Evolutionary conservation across 1,140 invertebrate genomes (phyloP), one percentile per base, ranked within the genome.

Genomic region (Platorchestia sp.): DNA sequence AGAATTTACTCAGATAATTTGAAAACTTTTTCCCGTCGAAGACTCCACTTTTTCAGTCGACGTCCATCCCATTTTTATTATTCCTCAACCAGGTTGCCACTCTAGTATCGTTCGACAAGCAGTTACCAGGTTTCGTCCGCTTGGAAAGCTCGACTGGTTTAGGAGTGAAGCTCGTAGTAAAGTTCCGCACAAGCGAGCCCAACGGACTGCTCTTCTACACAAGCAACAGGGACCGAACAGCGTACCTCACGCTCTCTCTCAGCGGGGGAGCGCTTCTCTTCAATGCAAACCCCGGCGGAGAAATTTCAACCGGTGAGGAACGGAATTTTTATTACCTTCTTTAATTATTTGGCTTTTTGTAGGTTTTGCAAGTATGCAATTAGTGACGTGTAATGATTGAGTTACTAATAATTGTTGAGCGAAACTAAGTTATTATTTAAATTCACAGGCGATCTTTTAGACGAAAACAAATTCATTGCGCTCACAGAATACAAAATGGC

Each of bases 141-240:
- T 97, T 96, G 95, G 96, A 96, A 27, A 97, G 97, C 45, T 97
- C 97, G 96, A 96, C 97, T 36, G 97, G 97, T 16, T 96, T 97
- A 95, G 96, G 96, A 14, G 95, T 97, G 96, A 97, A 99, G 97
- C 97, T 99, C 19, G 99, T 98, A 95, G 97, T 99, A 22, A 99
- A 99, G 97, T 99, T 99, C 97, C 99, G 98, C 97, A 99, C 99
- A 0, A 97, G 97, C n/a, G 97, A 98, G 40, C 97, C 98, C 0
- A 97, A 99, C 95, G 99, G 98, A 0, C 97, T 99, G 0, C 97
- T 99, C 47, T 98, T 98, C 90, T 99, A 98, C 97, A 97, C 98
- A 0, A 97, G 98, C 14, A 98, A 98, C 96, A 96, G 51, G 27
- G 95, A 95, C 45, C 98, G 98, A 96, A 97, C 97, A 3, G 97